Evolutionary conservation across 2,888 invertebrate genomes (phyloP).

Genomic region (Lepidochrysops patricia): DNA sequence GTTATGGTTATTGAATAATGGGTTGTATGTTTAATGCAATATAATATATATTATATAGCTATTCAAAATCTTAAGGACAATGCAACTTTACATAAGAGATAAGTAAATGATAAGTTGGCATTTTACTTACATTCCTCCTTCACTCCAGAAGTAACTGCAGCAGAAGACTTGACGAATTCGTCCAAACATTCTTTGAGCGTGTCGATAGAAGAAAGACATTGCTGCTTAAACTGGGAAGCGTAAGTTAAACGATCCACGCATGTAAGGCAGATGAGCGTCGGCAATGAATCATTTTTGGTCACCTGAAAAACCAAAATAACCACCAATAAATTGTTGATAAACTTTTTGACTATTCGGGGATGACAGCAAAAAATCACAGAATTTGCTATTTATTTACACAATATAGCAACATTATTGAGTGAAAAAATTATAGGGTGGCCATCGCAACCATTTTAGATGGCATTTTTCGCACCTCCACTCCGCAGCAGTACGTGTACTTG

Average conservation of each 20-base stretch:
- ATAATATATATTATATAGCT: no score
- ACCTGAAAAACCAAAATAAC: slow-evolving; percentile 49
- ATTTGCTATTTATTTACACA: slow-evolving; percentile 45
- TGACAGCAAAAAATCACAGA: slow-evolving; percentile 61
- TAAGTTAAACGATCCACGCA: slow-evolving; percentile 66
- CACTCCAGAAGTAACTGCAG: slow-evolving; percentile 43
- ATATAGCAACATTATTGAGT: slow-evolving; percentile 71
- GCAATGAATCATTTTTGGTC: slow-evolving; percentile 58
- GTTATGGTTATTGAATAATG: no score
- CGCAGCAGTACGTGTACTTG: slow-evolving; percentile 66
- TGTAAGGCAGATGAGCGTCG: slow-evolving; percentile 65
- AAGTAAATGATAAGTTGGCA: no score
- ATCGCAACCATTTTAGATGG: slow-evolving; percentile 70
- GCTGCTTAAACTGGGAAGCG: slow-evolving; percentile 67
- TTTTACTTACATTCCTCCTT: slow-evolving; percentile 41
- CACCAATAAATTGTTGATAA: slow-evolving; percentile 18
- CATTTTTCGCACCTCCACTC: slow-evolving; percentile 68
- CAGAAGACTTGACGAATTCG: slow-evolving; percentile 59
- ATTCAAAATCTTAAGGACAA: no score
- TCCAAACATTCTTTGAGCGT: slow-evolving; percentile 66
- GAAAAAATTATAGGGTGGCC: slow-evolving; percentile 71
- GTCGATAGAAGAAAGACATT: slow-evolving; percentile 63
- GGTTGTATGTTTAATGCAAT: no score
- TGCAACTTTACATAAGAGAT: no score
- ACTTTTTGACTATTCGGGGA: slow-evolving; percentile 42